These are phyloP conservation scores for Machaerirhynchus nigripectus DNA, from an alignment of 2,113 vertebrate species.

Conservation along the genomic window DNA sequence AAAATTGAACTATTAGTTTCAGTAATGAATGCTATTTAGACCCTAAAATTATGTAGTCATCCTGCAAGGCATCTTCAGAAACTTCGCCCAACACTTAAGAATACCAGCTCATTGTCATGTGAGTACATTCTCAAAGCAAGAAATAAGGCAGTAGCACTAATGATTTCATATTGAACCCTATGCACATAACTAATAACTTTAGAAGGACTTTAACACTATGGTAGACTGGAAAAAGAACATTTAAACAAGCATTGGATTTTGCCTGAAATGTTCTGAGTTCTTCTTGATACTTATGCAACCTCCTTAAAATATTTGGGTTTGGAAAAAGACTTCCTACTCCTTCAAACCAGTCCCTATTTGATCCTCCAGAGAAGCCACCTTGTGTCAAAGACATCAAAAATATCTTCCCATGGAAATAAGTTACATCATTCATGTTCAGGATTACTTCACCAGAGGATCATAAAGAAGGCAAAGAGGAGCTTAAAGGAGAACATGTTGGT, in stretches of 20 bases:
- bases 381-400: not conserved
- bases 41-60: slow-evolving; percentile 67
- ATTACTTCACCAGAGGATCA: slow-evolving; percentile 29
- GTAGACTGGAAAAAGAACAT: slow-evolving; percentile 70
- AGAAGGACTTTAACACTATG: slow-evolving; percentile 72
- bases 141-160: slow-evolving; percentile 76
- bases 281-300: slow-evolving; percentile 52
- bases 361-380: slow-evolving; percentile 56
- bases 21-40: slow-evolving; percentile 62
- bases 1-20: slow-evolving; percentile 69
- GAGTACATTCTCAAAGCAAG: slow-evolving; percentile 81
- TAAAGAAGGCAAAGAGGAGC: slow-evolving; percentile 42
- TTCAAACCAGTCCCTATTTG: slow-evolving; percentile 45
- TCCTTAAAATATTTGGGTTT: slow-evolving; percentile 57
- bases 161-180: slow-evolving; percentile 68
- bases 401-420: slow-evolving; percentile 37
- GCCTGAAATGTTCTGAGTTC: slow-evolving; percentile 66
- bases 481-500: slow-evolving; percentile 39
- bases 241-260: slow-evolving; percentile 57
- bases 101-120: slow-evolving; percentile 71
- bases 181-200: slow-evolving; percentile 71
- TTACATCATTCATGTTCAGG: not conserved
- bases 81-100: slow-evolving; percentile 68
- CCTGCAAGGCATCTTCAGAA: slow-evolving; percentile 74
- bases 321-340: slow-evolving; percentile 45